Base-by-base conservation (phyloP, 1,140 invertebrate genomes). In the Orussus abietinus region DNA sequence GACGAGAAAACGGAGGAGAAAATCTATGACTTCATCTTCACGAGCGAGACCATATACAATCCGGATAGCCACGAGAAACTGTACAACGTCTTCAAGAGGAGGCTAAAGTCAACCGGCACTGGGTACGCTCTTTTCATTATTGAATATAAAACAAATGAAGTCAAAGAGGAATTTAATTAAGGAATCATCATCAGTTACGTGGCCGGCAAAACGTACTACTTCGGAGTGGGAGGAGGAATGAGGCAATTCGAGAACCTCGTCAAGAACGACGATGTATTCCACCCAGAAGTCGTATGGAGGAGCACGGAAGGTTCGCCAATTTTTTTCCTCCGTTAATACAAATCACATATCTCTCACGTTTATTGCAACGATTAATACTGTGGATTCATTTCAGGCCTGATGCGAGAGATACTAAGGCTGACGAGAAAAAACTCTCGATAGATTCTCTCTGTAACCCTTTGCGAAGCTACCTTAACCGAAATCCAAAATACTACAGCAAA, bases 1-100 rank as follows among this genome's bases (percentile, higher is more conserved):
- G 42, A 54, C 19, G 45, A 51, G 20, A 19, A 32, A 5, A 31
- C 43, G 28, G 58, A 78, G 26, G 41, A 57, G 15, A 53, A 75
- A 43, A 80, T 80, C 54, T 95, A 83, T 75, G 90, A 96, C 65
- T 58, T 83, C 13, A 94, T 95, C 55, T 72, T 95, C 2, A 90
- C 88, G 5, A 87, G 88, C 29, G 92, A 95, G 75, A 95, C 92
- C 1, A 93, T 94, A 56, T 95, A 96, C 57, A 92, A 92, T 76
- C 60, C 80, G 25, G 71, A 80, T 1, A 89, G 88, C 72, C 85
- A 94, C 61, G 53, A 66, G 13, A 93, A 92, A 62, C 59, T 95
- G 1, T 74, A 83, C 29, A 53, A 81, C 30, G 64, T 90, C 25
- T 83, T 94, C 53, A 74, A 82, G 58, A 56, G 73, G 20, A 75